Base-by-base conservation (phyloP, 2,888 invertebrate genomes). In the Ophraella communa region DNA sequence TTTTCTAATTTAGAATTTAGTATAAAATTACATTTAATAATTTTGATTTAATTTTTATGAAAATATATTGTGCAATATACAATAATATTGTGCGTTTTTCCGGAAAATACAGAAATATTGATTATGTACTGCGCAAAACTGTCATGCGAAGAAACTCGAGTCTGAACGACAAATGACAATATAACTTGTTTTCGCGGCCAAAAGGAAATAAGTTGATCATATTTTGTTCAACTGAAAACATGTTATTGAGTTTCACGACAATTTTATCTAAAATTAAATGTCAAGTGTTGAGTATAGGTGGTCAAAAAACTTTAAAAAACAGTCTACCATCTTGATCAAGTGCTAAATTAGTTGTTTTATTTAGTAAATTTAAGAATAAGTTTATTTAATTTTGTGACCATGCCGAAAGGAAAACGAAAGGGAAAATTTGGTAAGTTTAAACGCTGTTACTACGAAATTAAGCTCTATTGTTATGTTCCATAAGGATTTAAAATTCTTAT, bases 241-340 rank as follows among this genome's bases (percentile, higher is more conserved):
- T 91, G 91, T 88, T 89, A 89, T 89, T 89, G 87, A 88, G 89
- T 87, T 88, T 87, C 86, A 84, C 85, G 84, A 86, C 85, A 84
- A 85, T 87, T 87, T 87, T 86, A 84, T 86, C 86, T 85, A 85
- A 87, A 86, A 87, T 87, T 88, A 87, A 85, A 85, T 89, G 89
- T 87, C 86, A 86, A 87, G 88, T 87, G 83, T 84, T 85, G 84
- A 87, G 87, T 87, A 87, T 86, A 87, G 86, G 86, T 85, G 87
- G 85, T 85, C 88, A 86, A 88, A 88, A 88, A 85, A 87, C 85
- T 86, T 87, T 87, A 87, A 84, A 85, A 81, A 89, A 90, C 88
- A 88, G 87, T 89, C 87, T 88, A 85, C 90, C 90, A 82, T 91
- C 91, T 89, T 91, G 91, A 91, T 91, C 87, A 85, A 87, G 87